A percentile compares a stretch with the other conserved stretches of the same genome.
These are phyloP conservation scores for Cyprinodon tularosa DNA, from an alignment of 2,113 vertebrate species.

Conservation along the genomic window DNA sequence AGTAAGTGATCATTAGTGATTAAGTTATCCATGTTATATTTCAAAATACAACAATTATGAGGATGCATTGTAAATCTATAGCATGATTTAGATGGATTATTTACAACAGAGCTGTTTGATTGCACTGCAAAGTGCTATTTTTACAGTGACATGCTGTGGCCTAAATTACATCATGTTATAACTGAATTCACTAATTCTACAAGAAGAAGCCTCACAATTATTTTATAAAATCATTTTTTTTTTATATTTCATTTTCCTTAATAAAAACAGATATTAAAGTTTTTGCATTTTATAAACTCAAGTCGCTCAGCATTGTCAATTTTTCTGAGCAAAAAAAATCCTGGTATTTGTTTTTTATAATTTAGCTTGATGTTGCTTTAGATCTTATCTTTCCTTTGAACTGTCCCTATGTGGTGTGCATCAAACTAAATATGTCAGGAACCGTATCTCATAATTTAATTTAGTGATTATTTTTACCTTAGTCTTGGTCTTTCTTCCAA, in stretches of 20 bases:
- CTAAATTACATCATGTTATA: neutral
- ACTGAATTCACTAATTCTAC: neutral
- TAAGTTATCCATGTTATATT: neutral
- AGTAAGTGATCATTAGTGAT: neutral
- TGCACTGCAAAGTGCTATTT: neutral
- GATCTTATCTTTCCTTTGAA: conserved; percentile 46
- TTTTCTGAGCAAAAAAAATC: neutral
- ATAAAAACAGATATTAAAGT: neutral
- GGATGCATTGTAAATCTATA: neutral
- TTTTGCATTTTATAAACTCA: too few species aligned
- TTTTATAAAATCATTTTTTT: neutral
- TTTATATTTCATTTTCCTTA: neutral
- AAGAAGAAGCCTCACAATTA: neutral
- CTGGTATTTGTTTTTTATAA: neutral
- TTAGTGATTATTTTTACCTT: conserved; percentile 46
- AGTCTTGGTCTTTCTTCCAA: conserved; percentile 41
- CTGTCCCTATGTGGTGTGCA: conserved; percentile 23
- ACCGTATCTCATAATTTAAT: conserved; percentile 57
- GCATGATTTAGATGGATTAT: neutral
- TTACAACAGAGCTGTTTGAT: neutral
- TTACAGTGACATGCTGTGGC: neutral
- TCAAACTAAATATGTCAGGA: conserved; percentile 59
- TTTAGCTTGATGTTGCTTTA: neutral
- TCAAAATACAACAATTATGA: neutral
- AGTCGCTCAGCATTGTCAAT: too few species aligned